Evolutionary conservation across 2,888 invertebrate species (phyloP).

Genomic region (Rotaria magnacalcarata): DNA sequence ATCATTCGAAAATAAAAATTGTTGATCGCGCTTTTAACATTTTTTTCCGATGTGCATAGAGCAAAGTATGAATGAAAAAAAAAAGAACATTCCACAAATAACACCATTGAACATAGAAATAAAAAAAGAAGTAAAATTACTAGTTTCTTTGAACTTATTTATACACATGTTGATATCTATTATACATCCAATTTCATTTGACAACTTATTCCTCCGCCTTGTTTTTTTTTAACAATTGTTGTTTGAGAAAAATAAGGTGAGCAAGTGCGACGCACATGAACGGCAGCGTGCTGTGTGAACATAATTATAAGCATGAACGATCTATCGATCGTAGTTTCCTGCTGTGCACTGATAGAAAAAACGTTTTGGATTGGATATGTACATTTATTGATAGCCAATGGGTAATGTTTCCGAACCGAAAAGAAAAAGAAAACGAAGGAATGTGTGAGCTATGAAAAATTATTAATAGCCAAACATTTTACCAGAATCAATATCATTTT

Average conservation of each 20-base stretch:
- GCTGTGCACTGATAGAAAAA: not conserved
- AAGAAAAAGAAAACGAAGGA: no score
- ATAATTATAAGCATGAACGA: constrained; percentile 1
- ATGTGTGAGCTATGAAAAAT: not conserved
- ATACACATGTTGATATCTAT: not conserved
- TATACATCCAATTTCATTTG: not conserved
- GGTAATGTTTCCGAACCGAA: not conserved
- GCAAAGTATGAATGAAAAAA: no score
- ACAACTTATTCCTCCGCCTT: constrained; percentile 13
- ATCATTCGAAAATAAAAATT: not conserved
- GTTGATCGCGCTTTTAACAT: constrained; percentile 10
- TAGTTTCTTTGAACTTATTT: not conserved
- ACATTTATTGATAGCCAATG: not conserved
- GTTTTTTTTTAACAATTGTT: not conserved
- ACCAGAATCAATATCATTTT: not conserved
- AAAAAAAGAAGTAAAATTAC: not conserved
- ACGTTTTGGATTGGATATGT: not conserved
- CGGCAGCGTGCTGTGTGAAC: not conserved
- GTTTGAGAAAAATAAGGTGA: constrained; percentile 15
- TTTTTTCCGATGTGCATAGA: not conserved
- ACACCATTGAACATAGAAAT: no score
- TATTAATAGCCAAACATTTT: not conserved
- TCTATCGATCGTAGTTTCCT: not conserved
- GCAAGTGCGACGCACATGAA: constrained; percentile 31
- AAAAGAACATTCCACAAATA: no score